Evolutionary conservation across 2,888 invertebrate species (phyloP).

Genomic region (Eilema sororculum): DNA sequence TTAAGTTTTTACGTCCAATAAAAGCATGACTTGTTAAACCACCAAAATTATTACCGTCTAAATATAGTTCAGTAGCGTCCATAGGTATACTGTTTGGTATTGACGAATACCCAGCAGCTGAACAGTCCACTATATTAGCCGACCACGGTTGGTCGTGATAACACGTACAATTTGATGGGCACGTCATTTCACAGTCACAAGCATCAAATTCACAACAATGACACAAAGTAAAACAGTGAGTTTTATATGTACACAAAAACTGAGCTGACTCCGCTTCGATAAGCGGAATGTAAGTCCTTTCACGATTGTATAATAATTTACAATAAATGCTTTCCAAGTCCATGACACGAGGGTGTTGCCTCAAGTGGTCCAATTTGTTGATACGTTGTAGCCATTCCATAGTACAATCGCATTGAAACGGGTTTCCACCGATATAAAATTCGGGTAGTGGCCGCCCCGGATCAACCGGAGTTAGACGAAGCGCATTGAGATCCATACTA

Average conservation of each 20-base stretch:
- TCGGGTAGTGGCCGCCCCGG: constrained; percentile 92
- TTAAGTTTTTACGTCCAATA: constrained; percentile 96
- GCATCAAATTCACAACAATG: constrained; percentile 99
- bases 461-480: constrained; percentile 93
- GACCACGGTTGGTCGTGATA: constrained; percentile 98
- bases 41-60: constrained; percentile 96
- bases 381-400: constrained; percentile 98
- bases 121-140: constrained; percentile 97
- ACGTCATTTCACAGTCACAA: constrained; percentile 99
- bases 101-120: constrained; percentile 92
- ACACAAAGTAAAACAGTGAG: constrained; percentile 97
- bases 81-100: constrained; percentile 96
- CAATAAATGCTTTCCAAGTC: constrained; percentile 96
- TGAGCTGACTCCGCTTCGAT: constrained; percentile 95
- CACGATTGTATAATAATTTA: constrained; percentile 94
- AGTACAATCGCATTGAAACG: constrained; percentile 97
- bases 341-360: constrained; percentile 96
- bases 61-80: constrained; percentile 97
- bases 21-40: constrained; percentile 96
- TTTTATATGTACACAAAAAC: constrained; percentile 96
- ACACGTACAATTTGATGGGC: constrained; percentile 97
- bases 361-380: constrained; percentile 93
- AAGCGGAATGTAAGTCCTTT: constrained; percentile 94
- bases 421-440: constrained; percentile 97
- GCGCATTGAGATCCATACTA: constrained; percentile 95